Conservation (phyloP, 2,888 invertebrate genomes). For the Pecten maximus region DNA sequence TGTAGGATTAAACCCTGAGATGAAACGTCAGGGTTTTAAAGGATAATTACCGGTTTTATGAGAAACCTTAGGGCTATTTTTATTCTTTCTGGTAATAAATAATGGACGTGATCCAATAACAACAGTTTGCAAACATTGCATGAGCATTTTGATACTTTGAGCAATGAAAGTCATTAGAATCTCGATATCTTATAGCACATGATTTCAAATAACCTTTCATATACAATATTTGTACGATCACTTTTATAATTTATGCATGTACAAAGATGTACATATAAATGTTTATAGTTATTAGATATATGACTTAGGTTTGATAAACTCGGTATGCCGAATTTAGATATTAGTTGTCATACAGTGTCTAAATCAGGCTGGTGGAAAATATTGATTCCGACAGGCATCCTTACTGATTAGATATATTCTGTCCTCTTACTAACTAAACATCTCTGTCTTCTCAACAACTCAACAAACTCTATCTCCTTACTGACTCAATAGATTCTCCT, state of each 20-base stretch:
- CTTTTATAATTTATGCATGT: background rate
- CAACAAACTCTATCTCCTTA: too few relatives aligned
- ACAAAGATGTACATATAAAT: too few relatives aligned
- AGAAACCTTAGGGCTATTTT: background rate
- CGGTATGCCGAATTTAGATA: too few relatives aligned
- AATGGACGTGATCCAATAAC: background rate
- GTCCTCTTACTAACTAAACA: too few relatives aligned
- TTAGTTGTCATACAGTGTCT: too few relatives aligned
- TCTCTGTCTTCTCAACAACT: too few relatives aligned
- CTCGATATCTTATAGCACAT: background rate
- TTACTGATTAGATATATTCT: too few relatives aligned
- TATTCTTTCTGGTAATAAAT: background rate
- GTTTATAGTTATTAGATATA: too few relatives aligned
- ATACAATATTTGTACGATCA: background rate
- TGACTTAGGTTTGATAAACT: too few relatives aligned
- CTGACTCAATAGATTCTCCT: too few relatives aligned
- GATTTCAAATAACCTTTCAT: background rate
- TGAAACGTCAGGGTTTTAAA: background rate
- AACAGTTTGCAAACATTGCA: background rate
- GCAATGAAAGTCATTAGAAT: background rate
- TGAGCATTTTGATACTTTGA: background rate
- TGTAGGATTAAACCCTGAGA: background rate
- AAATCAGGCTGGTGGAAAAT: too few relatives aligned
- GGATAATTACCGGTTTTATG: background rate
- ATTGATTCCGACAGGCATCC: too few relatives aligned